Conservation (phyloP, 2,113 vertebrate genomes). For the Amphiprion ocellaris region DNA sequence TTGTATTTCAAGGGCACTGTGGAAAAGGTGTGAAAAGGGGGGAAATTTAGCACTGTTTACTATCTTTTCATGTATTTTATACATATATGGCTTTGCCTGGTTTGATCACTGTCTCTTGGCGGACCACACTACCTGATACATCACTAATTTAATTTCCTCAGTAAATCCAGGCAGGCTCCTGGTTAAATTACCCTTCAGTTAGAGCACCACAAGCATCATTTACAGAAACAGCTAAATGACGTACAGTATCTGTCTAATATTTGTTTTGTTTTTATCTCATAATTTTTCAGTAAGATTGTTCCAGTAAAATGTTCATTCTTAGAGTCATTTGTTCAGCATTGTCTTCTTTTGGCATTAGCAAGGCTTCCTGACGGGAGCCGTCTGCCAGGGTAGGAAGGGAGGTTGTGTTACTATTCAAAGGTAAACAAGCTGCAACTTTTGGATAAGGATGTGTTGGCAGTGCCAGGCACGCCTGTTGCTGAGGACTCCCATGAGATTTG, state of each 20-base stretch:
- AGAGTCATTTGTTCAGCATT: conserved; percentile 22
- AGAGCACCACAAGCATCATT: background rate
- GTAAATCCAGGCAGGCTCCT: background rate
- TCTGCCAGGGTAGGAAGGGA: conserved; percentile 44
- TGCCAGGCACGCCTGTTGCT: conserved; percentile 30
- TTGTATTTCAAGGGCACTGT: background rate
- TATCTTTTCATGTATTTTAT: conserved; percentile 1
- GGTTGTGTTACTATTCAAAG: conserved; percentile 49
- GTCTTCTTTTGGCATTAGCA: background rate
- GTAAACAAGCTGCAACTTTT: conserved; percentile 62
- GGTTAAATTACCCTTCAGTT: conserved; percentile 20
- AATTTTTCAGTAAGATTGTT: background rate
- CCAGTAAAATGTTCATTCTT: conserved; percentile 1
- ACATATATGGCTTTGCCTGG: conserved; percentile 10
- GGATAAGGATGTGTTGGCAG: conserved; percentile 56
- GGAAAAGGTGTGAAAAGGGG: background rate
- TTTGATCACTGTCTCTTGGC: conserved; percentile 40
- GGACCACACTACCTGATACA: conserved; percentile 39
- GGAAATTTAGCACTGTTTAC: background rate
- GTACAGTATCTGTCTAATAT: background rate
- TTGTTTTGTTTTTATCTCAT: background rate
- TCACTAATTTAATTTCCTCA: conserved; percentile 55
- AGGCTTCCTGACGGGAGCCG: conserved; percentile 16
- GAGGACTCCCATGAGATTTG: conserved; percentile 27
- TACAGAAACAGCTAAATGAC: background rate